phyloP scores from a whole-genome alignment of 2,113 vertebrate species.

The Gambusia holbrooki region DNA sequence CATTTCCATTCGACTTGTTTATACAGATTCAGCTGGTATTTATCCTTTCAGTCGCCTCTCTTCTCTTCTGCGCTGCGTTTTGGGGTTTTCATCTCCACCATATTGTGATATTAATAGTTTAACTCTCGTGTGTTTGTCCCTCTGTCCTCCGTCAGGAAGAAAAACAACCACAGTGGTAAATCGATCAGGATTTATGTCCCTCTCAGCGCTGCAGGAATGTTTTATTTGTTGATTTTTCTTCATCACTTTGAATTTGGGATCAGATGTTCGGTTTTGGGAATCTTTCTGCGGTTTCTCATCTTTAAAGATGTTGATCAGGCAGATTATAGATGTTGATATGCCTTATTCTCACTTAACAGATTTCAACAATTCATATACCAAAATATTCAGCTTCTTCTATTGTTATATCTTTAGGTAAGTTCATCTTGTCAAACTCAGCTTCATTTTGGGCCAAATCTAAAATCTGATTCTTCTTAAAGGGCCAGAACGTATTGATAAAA shows the following conservation, averaged over 20 bases:
- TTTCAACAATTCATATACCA: too few species aligned
- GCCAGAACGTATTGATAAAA: too few species aligned
- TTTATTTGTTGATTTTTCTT: not conserved
- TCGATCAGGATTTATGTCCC: conserved; percentile 17
- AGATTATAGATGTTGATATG: not conserved
- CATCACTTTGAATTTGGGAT: not conserved
- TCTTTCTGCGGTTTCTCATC: not conserved
- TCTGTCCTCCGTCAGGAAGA: not conserved
- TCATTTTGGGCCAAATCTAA: too few species aligned
- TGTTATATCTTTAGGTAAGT: too few species aligned
- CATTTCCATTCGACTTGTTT: conserved; percentile 48
- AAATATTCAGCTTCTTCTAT: too few species aligned
- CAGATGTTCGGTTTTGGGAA: not conserved
- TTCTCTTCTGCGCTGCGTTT: not conserved
- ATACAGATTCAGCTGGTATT: conserved; percentile 7
- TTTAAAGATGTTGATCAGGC: not conserved
- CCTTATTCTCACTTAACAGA: too few species aligned
- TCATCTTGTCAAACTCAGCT: too few species aligned
- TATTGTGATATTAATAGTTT: conserved; percentile 1
- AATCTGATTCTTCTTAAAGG: too few species aligned
- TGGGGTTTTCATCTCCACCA: not conserved
- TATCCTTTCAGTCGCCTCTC: conserved; percentile 15
- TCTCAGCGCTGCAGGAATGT: conserved; percentile 7
- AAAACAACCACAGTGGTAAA: not conserved
- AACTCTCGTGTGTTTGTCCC: not conserved